Percentiles rank a stretch among this genome's conserved stretches.
These are phyloP conservation scores for Anas bernieri DNA, from an alignment of 2,797 vertebrate genomes.

Conservation along the genomic window DNA sequence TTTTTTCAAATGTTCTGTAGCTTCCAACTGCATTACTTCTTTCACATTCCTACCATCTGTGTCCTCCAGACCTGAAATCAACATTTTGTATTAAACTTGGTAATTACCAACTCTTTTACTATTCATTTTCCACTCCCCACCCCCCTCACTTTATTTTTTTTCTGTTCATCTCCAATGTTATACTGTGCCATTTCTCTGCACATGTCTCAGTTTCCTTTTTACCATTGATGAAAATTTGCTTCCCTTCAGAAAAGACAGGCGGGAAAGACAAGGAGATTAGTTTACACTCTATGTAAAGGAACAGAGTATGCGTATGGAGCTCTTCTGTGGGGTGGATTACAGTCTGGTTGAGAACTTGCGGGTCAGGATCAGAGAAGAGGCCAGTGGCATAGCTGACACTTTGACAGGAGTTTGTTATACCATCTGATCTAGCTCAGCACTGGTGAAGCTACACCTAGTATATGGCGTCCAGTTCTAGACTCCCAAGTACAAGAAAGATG, in stretches of 20 bases:
- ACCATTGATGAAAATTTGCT: neutral
- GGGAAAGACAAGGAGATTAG: neutral
- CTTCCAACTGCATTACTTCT: constrained; percentile 3
- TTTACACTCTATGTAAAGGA: neutral
- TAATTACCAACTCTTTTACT: constrained; percentile 8
- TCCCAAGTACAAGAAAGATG: neutral
- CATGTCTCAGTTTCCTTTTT: neutral
- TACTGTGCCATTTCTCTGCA: neutral
- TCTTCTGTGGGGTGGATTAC: neutral
- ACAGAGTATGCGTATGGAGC: neutral
- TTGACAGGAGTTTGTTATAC: neutral
- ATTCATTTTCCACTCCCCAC: neutral
- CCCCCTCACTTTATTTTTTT: neutral
- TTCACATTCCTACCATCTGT: constrained; percentile 3
- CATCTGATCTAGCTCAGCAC: neutral
- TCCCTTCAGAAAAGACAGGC: neutral
- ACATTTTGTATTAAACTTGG: neutral
- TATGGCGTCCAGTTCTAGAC: neutral
- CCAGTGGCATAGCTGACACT: neutral
- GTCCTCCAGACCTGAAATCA: constrained; percentile 31
- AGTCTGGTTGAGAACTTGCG: neutral
- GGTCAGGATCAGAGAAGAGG: neutral
- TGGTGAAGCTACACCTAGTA: neutral
- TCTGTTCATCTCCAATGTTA: neutral
- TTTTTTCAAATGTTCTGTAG: neutral